A percentile compares a stretch with the other conserved stretches of the same genome.
phyloP scores from a whole-genome alignment of 2,113 vertebrate species.

The Toxotes chatareus region DNA sequence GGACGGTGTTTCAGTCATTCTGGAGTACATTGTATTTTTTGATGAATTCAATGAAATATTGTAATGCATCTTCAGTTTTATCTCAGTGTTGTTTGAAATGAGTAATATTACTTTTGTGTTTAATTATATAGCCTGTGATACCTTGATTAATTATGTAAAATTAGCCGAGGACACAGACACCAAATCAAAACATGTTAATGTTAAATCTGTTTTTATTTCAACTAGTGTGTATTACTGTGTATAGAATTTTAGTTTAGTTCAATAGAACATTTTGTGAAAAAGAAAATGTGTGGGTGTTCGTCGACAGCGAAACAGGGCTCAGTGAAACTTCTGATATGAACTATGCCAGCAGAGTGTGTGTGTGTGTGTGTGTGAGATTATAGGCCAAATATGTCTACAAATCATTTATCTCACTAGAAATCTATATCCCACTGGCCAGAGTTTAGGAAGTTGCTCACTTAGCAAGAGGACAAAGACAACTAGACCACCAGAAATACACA shows the following conservation, averaged over 20 bases:
- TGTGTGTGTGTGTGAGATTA: neutral
- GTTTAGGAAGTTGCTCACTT: constrained; percentile 50
- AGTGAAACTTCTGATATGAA: neutral
- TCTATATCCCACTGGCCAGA: constrained; percentile 31
- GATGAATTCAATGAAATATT: no score
- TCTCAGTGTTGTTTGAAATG: no score
- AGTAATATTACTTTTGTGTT: no score
- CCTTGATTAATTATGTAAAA: neutral
- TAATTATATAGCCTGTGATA: no score
- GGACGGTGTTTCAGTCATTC: no score
- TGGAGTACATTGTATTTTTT: neutral
- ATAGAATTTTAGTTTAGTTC: neutral
- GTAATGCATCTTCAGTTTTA: no score
- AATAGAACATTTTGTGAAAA: no score
- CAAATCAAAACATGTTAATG: neutral
- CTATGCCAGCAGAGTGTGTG: neutral
- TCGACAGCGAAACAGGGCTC: neutral
- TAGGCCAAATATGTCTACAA: constrained; percentile 14
- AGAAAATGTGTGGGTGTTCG: no score
- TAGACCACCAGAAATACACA: constrained; percentile 4
- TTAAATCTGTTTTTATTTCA: neutral
- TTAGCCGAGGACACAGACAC: neutral
- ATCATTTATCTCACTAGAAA: constrained; percentile 36
- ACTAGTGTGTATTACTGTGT: neutral
- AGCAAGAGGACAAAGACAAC: constrained; percentile 26